Evolutionary conservation across 2,888 invertebrate species (phyloP).

Genomic region (Macrosoma leucophasiata): DNA sequence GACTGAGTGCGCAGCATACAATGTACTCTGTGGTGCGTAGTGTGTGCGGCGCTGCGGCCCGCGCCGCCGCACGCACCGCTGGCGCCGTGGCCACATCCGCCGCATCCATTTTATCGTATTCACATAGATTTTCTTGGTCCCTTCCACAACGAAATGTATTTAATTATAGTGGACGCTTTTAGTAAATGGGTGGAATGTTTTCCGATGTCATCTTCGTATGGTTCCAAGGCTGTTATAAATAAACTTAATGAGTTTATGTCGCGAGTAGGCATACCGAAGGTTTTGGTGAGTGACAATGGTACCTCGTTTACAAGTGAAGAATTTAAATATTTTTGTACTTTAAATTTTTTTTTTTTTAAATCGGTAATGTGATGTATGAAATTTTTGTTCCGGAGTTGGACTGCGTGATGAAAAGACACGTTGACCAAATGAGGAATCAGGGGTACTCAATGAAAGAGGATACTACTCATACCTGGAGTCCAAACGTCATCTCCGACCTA

Average conservation of each 20-base stretch:
- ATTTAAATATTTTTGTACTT: conserved; percentile 13
- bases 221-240: conserved; percentile 7
- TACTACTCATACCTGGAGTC: too few relatives aligned
- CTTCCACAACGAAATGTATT: conserved; percentile 3
- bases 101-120: too few relatives aligned
- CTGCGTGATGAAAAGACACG: too few relatives aligned
- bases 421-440: too few relatives aligned
- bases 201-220: conserved; percentile 2
- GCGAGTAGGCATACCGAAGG: conserved; percentile 9
- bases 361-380: too few relatives aligned
- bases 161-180: conserved; percentile 12
- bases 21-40: too few relatives aligned
- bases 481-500: too few relatives aligned
- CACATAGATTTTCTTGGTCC: conserved; percentile 16
- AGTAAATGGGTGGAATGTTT: conserved; percentile 19
- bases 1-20: conserved; percentile 9
- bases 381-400: too few relatives aligned
- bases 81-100: conserved; percentile 7
- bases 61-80: conserved; percentile 13
- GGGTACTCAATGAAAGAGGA: too few relatives aligned
- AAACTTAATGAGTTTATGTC: conserved; percentile 17
- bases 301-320: conserved; percentile 14
- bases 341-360: too few relatives aligned
- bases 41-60: conserved; percentile 11
- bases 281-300: conserved; percentile 18